phyloP scores from a whole-genome alignment of 2,888 invertebrate species.

The Sarcophaga subvicina region DNA sequence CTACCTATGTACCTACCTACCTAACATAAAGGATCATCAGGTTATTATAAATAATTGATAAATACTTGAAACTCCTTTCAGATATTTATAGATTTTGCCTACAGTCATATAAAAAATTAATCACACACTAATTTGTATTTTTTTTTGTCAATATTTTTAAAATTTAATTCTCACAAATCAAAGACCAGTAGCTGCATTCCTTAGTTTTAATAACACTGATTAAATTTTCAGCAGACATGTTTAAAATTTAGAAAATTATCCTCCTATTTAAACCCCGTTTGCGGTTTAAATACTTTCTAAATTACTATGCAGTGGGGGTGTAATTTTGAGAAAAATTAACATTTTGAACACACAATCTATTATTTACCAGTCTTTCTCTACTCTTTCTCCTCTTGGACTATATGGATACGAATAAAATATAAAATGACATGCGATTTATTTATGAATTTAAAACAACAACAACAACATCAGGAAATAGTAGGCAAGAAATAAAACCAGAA shows the following conservation, averaged over 20 bases:
- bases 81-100: no score
- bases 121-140: background rate
- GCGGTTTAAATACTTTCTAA: no score
- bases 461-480: background rate
- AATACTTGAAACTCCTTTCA: background rate
- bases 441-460: conserved; percentile 10
- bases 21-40: no score
- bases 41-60: background rate
- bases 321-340: background rate
- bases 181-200: conserved; percentile 36
- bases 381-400: background rate
- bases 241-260: background rate
- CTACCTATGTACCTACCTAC: no score
- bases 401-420: background rate
- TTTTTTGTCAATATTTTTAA: no score
- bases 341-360: background rate
- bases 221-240: background rate
- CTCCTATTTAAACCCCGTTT: no score
- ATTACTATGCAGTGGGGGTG: conserved; percentile 43
- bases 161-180: background rate
- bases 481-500: background rate
- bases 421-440: conserved; percentile 60
- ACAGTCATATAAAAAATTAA: no score
- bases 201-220: background rate
- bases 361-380: background rate